A percentile compares a stretch with the other conserved stretches of the same genome.
Evolutionary conservation across 2,888 invertebrate genomes (phyloP).

Genomic region (Ormyrus thymus): DNA sequence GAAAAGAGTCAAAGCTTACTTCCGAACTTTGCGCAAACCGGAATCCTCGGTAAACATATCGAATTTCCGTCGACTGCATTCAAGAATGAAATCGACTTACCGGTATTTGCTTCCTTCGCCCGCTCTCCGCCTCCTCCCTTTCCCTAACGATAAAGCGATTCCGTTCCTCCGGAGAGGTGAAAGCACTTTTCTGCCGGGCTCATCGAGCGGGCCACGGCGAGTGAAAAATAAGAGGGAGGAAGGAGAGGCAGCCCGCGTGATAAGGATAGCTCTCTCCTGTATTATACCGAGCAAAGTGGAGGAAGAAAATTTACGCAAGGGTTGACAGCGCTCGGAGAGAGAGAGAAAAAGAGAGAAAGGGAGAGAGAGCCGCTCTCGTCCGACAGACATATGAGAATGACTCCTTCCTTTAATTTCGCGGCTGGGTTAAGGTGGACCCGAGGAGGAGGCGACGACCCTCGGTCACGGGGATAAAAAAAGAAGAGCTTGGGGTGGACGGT

Average conservation of each 20-base stretch:
- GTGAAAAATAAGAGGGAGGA: not conserved
- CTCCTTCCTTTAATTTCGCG: constrained; percentile 49
- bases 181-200: constrained; percentile 3
- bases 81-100: constrained; percentile 51
- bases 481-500: not conserved
- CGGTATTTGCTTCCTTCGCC: constrained; percentile 36
- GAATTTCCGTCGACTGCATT: constrained; percentile 49
- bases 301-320: constrained; percentile 32
- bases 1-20: constrained; percentile 14
- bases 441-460: constrained; percentile 4
- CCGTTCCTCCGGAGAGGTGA: constrained; percentile 11
- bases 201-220: not conserved
- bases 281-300: constrained; percentile 4
- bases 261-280: not conserved
- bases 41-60: constrained; percentile 51
- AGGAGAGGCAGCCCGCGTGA: not conserved
- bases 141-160: not conserved
- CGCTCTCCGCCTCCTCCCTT: not conserved
- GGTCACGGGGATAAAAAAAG: not conserved
- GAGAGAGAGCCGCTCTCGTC: not conserved
- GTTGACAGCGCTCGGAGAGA: not conserved
- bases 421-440: constrained; percentile 45
- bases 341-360: not conserved
- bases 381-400: constrained; percentile 13
- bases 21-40: constrained; percentile 32